Base-by-base conservation (phyloP, 2,888 invertebrate genomes). In the Synergus laeviventris region DNA sequence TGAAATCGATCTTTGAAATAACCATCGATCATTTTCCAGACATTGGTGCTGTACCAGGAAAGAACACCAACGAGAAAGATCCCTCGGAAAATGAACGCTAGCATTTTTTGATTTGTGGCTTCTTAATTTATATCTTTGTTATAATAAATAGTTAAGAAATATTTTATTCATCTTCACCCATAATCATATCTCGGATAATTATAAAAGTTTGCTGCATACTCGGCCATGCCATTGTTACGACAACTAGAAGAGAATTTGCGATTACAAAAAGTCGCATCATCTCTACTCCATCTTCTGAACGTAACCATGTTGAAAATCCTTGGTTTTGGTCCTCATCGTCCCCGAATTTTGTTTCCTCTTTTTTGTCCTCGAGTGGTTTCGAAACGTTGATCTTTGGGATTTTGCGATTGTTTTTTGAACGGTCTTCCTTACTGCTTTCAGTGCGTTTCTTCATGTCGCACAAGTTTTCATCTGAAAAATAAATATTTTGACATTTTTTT, bases 251-350 rank as follows among this genome's bases (percentile, higher is more conserved):
- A 38, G 95, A 94, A 91, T 96, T 96, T 60, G 95, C 94, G 78
- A 96, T 92, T 31, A 96, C 95, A 89, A 96, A 96, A n/a, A 96
- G 91, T 90, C 94, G 94, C 94, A 96, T 94, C 91, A 94, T 95
- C 87, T 95, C 95, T 81, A 94, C 89, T 62, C 95, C 95, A 81
- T 94, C 93, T 81, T 93, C 92, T 84, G 94, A 93, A 81, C 91
- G 87, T 36, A 92, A 81, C 91, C 91, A 91, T 18, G 84, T 85
- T 56, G 87, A 82, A 73, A 91, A 91, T 4, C 90, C 90, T 79
- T 89, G 88, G 81, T 91, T 90, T 4, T 88, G 82, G 54, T 77
- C 76, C 38, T 87, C 87, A 18, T 90, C 87, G 75, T 86, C 86
- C 56, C 84, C 39, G 0, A 81, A 79, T 11, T 54, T 60, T 59